Percentiles rank a stretch among this genome's conserved stretches.
Evolutionary conservation across 2,113 vertebrate species (phyloP).

Genomic region (Periophthalmus modestus): DNA sequence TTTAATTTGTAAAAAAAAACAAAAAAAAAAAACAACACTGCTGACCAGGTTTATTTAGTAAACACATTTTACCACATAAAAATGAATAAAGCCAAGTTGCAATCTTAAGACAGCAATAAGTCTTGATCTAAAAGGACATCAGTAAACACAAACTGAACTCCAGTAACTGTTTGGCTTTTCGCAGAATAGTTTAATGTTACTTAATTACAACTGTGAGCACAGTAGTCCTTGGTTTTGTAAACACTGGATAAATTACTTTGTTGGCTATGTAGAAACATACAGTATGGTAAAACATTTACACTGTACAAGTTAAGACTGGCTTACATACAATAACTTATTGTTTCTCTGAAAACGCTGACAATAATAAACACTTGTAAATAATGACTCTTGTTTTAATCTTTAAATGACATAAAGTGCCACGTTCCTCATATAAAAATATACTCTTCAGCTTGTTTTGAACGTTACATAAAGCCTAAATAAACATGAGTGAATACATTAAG

Average conservation of each 20-base stretch:
- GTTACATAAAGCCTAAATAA: constrained; percentile 75
- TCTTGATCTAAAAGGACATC: constrained; percentile 25
- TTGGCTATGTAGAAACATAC: constrained; percentile 34
- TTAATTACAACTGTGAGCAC: constrained; percentile 31
- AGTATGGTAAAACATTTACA: constrained; percentile 43
- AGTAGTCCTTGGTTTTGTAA: constrained; percentile 27
- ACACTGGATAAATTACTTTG: constrained; percentile 20
- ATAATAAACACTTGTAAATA: constrained; percentile 64
- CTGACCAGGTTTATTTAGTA: constrained; percentile 30
- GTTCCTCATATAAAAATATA: constrained; percentile 81
- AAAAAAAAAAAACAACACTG: constrained; percentile 42
- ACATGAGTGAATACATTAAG: constrained; percentile 73
- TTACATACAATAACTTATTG: constrained; percentile 63
- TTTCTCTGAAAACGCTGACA: constrained; percentile 59
- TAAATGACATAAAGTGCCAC: constrained; percentile 81
- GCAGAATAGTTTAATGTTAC: constrained; percentile 5
- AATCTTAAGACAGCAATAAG: constrained; percentile 23
- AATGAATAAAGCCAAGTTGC: constrained; percentile 26
- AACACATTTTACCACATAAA: constrained; percentile 42
- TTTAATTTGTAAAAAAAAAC: constrained; percentile 61
- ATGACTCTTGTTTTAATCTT: constrained; percentile 63
- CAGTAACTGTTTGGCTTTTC: constrained; percentile 10
- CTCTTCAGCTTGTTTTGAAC: constrained; percentile 73
- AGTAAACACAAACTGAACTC: constrained; percentile 40
- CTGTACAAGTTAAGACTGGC: constrained; percentile 57